Evolutionary conservation across 2,888 invertebrate genomes (phyloP).

Genomic region (Cheilosia grossa): DNA sequence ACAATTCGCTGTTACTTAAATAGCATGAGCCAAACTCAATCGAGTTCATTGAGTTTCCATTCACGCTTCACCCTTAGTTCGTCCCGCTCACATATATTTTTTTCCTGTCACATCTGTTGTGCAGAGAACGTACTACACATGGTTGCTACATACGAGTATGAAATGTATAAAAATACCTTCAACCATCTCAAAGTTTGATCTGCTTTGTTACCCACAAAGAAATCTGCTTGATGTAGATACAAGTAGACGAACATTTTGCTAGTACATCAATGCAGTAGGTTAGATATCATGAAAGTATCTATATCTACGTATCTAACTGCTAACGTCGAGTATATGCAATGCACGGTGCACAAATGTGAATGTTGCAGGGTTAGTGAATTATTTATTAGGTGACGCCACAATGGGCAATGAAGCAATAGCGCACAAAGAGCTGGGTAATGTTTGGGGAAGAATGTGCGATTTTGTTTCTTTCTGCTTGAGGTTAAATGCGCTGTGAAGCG

Average conservation of each 20-base stretch:
- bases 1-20: background rate
- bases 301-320: conserved; percentile 10
- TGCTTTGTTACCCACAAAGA: conserved; percentile 20
- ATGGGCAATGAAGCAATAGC: conserved; percentile 45
- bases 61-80: conserved; percentile 19
- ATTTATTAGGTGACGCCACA: conserved; percentile 55
- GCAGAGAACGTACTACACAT: no score
- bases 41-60: conserved; percentile 3
- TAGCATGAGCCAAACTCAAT: background rate
- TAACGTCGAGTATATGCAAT: conserved; percentile 8
- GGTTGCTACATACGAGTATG: background rate
- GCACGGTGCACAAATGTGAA: conserved; percentile 24
- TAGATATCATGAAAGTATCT: conserved; percentile 7
- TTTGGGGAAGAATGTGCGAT: background rate
- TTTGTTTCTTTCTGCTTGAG: background rate
- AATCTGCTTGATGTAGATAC: conserved; percentile 8
- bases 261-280: conserved; percentile 3
- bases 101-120: no score
- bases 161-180: conserved; percentile 3
- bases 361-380: conserved; percentile 56
- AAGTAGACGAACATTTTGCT: background rate
- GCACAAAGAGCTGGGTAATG: conserved; percentile 34
- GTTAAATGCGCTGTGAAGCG: conserved; percentile 8
- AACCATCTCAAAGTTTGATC: background rate
- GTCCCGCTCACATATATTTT: background rate